Base-by-base conservation (phyloP, 2,888 invertebrate genomes). In the Ptilodon capucinus region DNA sequence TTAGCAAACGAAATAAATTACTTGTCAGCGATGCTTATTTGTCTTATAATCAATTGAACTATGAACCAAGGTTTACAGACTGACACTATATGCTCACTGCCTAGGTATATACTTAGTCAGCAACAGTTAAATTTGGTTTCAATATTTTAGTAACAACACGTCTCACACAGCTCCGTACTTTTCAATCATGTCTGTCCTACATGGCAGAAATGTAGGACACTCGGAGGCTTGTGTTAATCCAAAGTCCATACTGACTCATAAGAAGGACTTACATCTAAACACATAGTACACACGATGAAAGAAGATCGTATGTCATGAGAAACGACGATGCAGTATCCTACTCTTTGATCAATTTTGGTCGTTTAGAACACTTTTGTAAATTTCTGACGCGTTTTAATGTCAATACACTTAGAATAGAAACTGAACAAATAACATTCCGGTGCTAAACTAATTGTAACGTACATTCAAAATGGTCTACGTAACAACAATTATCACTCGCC, bases 401-500 rank as follows among this genome's bases (percentile, higher is more conserved):
- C 14, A 32, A 32, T 14, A 14, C 14, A 35, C 17, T 11, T 35
- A 35, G 11, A 11, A n/a, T 35, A 11, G 2, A 17, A 17, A 3
- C 11, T 9, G 35, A 35, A 17, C 6, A 35, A 35, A 17, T 14
- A 35, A 1, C 45, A 59, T 44, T 32, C 43, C 18, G 2, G 14
- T 45, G 41, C 18, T 44, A 28, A 48, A n/a, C 4, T 40, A 11
- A 18, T 35, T 51, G 45, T 44, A 21, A 40, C 32, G 45, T 43
- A 36, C 40, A 35, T 30, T 45, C 36, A 21, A 45, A 43, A 42
- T 16, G 13, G 25, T 32, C 35, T 34, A 46, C 45, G 47, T 47
- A 40, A 60, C 44, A 41, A 14, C 35, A 44, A 40, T 60, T 60
- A 60, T 36, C 56, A 44, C 44, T 21, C 25, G 40, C 30, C 8